Percentiles rank a stretch among this genome's conserved stretches.
These are phyloP conservation scores for Acanthaster planci DNA, from an alignment of 35 echinoderm and acorn worm genomes.

Conservation along the genomic window DNA sequence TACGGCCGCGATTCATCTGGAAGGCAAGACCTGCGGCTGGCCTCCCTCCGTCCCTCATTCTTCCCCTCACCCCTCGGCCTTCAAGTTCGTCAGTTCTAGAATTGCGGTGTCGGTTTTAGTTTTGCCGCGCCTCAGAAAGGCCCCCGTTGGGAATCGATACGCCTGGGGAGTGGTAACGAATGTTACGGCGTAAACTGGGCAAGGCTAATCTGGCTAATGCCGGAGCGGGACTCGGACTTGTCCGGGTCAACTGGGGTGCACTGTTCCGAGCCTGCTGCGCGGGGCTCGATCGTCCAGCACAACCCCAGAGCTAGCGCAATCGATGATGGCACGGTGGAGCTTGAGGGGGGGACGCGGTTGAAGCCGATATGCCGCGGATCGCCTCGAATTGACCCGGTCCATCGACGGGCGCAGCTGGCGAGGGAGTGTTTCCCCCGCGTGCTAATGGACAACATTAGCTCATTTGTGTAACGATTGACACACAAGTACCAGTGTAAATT, in stretches of 20 bases:
- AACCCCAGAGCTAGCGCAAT: neutral
- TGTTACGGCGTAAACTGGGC: neutral
- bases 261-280: neutral
- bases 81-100: too few species aligned
- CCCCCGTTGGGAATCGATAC: too few species aligned
- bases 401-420: conserved; percentile 20
- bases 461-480: conserved; percentile 33
- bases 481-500: conserved; percentile 9
- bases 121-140: too few species aligned
- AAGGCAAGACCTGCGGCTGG: neutral
- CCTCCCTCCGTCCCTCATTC: too few species aligned
- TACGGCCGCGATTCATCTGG: neutral
- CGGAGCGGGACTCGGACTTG: neutral
- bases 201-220: conserved; percentile 6
- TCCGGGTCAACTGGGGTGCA: neutral
- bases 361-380: neutral
- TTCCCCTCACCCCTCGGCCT: too few species aligned
- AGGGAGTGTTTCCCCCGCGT: neutral
- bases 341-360: neutral
- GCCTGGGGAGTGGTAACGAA: too few species aligned
- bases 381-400: conserved; percentile 3
- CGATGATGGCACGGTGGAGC: neutral
- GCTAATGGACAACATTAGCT: conserved; percentile 19
- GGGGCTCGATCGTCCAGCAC: neutral
- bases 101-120: too few species aligned